phyloP scores from a whole-genome alignment of 2,888 invertebrate species.

The Calameuta pallipes region DNA sequence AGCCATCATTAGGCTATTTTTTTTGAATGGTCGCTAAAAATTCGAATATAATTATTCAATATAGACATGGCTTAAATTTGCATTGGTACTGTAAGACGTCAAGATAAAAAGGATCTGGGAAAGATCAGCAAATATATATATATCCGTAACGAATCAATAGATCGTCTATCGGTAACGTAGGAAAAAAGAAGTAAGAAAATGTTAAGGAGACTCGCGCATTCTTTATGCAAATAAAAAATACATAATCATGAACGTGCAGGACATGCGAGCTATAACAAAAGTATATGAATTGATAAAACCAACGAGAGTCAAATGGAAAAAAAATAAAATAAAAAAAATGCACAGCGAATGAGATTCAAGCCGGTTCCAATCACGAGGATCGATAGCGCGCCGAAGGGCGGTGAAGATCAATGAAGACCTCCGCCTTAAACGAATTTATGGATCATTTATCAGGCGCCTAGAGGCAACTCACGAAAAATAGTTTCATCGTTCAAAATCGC shows the following conservation, averaged over 20 bases:
- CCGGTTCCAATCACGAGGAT: neutral
- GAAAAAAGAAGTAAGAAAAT: too few relatives aligned
- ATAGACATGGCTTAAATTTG: too few relatives aligned
- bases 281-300: neutral
- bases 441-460: conserved; percentile 3
- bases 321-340: neutral
- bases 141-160: too few relatives aligned
- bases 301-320: neutral
- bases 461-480: neutral
- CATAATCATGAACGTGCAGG: neutral
- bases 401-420: conserved; percentile 2
- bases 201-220: too few relatives aligned
- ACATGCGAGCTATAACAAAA: neutral
- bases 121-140: too few relatives aligned
- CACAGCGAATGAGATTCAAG: neutral
- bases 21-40: too few relatives aligned
- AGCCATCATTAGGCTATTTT: too few relatives aligned
- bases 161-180: too few relatives aligned
- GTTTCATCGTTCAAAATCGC: neutral
- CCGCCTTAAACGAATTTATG: conserved; percentile 3
- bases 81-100: too few relatives aligned
- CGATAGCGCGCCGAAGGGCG: neutral
- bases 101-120: too few relatives aligned
- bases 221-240: neutral
- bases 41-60: too few relatives aligned